A percentile compares a stretch with the other conserved stretches of the same genome.
Conservation (phyloP, 2,797 vertebrate genomes). For the Pipistrellus kuhlii region DNA sequence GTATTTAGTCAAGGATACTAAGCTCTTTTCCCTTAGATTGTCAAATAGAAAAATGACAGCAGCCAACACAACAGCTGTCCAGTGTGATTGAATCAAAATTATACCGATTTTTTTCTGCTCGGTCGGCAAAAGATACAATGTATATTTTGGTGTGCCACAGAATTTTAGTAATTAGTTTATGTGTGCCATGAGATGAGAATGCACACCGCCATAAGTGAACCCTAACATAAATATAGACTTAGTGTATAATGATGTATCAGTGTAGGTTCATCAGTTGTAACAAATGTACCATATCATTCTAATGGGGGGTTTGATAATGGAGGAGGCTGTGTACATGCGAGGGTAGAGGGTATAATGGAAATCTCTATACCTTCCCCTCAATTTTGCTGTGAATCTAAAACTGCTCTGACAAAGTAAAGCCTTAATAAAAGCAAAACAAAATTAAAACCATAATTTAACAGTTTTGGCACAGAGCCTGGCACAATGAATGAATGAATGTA, state of each 20-base stretch:
- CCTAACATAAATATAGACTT: background rate
- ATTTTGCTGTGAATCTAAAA: conserved; percentile 24
- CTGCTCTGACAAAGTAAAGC: background rate
- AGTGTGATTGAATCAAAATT: background rate
- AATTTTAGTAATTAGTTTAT: background rate
- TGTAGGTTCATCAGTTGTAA: background rate
- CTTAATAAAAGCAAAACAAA: conserved; percentile 17
- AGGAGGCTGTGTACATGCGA: background rate
- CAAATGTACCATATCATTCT: background rate
- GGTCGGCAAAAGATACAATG: background rate
- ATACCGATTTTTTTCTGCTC: background rate
- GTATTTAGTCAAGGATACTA: background rate
- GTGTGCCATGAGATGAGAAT: background rate
- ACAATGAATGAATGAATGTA: conserved; percentile 7
- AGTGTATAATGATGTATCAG: background rate
- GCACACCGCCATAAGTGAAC: background rate
- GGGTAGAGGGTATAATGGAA: background rate
- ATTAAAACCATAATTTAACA: background rate
- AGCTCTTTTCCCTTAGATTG: background rate
- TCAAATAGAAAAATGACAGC: background rate
- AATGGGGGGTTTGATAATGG: background rate
- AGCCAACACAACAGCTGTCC: background rate
- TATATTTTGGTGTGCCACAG: background rate
- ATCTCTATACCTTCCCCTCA: background rate
- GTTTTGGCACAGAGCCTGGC: background rate